phyloP scores from a whole-genome alignment of 2,797 vertebrate species.

The Myotis planiceps region DNA sequence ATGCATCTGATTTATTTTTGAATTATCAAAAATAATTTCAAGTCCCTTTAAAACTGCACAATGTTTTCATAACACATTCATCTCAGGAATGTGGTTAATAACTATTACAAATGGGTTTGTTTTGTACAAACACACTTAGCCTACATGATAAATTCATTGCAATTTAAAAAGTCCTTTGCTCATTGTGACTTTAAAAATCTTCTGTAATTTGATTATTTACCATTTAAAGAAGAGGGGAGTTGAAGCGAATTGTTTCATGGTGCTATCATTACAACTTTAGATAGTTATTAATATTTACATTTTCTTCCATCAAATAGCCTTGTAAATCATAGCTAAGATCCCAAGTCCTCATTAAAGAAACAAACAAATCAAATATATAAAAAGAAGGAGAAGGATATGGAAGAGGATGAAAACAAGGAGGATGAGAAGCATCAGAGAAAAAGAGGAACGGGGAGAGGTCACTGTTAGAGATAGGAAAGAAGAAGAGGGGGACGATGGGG shows the following conservation, averaged over 20 bases:
- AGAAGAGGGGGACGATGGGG: not conserved
- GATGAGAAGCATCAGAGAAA: not conserved
- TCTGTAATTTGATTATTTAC: not conserved
- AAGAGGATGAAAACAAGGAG: accelerated
- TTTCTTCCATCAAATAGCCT: not conserved
- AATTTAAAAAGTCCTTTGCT: not conserved
- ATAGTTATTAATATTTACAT: constrained; percentile 16
- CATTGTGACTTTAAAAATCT: not conserved
- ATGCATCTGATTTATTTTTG: not conserved
- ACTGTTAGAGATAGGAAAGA: not conserved
- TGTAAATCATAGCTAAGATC: not conserved
- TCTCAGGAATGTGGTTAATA: not conserved
- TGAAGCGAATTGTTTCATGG: not conserved
- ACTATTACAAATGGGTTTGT: not conserved
- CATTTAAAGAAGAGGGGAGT: not conserved
- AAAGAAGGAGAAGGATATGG: not conserved
- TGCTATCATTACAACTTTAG: not conserved
- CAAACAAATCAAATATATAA: not conserved
- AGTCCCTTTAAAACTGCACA: not conserved
- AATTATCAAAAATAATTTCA: constrained; percentile 36
- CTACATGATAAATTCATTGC: not conserved
- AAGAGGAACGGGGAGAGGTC: not conserved
- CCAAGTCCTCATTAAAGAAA: not conserved
- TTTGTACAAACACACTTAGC: not conserved
- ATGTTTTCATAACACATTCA: not conserved